Conservation (phyloP, 35 echinoderm and acorn worm genomes). For the Diadema setosum region DNA sequence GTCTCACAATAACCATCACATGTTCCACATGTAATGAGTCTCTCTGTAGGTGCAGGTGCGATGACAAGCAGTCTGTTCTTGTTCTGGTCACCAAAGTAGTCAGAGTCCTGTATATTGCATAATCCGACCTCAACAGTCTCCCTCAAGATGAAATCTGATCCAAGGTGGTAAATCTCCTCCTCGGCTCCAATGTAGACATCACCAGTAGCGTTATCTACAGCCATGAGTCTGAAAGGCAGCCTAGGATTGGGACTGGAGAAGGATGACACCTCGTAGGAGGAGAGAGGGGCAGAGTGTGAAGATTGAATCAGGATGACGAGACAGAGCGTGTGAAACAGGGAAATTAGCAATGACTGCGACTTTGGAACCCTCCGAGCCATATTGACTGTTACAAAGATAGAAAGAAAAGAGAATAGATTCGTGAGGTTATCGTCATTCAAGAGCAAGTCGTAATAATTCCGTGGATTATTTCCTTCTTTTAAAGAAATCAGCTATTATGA, state of each 20-base stretch:
- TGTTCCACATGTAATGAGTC: conserved; percentile 37
- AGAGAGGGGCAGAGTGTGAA: neutral
- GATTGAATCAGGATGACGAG: neutral
- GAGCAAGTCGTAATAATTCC: too few species aligned
- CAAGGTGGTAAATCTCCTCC: conserved; percentile 29
- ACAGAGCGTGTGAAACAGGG: neutral
- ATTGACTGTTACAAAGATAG: too few species aligned
- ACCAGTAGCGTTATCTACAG: conserved; percentile 15
- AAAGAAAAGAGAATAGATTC: too few species aligned
- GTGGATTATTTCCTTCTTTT: too few species aligned
- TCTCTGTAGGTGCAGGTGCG: neutral
- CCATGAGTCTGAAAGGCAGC: conserved; percentile 19
- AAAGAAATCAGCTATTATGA: too few species aligned
- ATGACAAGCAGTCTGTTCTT: conserved; percentile 36
- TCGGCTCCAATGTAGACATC: conserved; percentile 35
- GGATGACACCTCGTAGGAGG: neutral
- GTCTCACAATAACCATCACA: conserved; percentile 33
- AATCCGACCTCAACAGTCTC: neutral
- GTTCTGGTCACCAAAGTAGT: neutral
- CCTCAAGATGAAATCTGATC: neutral
- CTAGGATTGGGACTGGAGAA: conserved; percentile 5
- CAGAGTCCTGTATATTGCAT: neutral
- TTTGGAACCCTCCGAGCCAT: too few species aligned
- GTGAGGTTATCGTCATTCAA: too few species aligned
- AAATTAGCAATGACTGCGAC: too few species aligned